Conservation (phyloP, 2,113 vertebrate species). For the Vanacampus margaritifer region DNA sequence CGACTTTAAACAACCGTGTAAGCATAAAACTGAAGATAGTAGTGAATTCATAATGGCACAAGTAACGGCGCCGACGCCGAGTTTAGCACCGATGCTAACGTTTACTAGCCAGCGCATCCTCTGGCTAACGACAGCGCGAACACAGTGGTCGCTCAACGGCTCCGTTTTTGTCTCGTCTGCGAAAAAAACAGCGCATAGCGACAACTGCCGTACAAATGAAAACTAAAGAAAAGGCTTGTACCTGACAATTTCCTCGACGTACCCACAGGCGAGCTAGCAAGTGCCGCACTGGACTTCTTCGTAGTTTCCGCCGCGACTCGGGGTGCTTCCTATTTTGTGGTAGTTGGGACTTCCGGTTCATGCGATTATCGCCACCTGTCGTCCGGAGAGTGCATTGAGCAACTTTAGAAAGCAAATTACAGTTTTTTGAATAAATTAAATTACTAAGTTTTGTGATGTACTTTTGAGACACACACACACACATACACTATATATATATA, state of each 20-base stretch:
- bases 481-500: too few relatives aligned
- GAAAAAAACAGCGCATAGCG: fast-evolving
- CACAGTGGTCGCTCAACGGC: background rate
- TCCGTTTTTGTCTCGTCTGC: fast-evolving
- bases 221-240: constrained; percentile 3
- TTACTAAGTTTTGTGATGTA: too few relatives aligned
- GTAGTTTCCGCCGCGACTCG: constrained; percentile 10
- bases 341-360: too few relatives aligned
- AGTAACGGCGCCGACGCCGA: background rate
- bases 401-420: background rate
- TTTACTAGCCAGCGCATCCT: constrained; percentile 17
- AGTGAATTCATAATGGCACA: background rate
- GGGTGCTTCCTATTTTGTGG: constrained; percentile 13
- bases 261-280: constrained; percentile 24
- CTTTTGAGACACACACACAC: too few relatives aligned
- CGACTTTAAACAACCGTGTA: background rate
- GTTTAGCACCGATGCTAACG: constrained; percentile 34
- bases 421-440: too few relatives aligned
- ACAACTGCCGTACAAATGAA: fast-evolving
- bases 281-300: constrained; percentile 6
- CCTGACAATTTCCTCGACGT: constrained; percentile 32
- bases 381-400: fast-evolving
- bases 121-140: constrained; percentile 7
- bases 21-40: too few relatives aligned
- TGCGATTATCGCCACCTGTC: background rate